Base-by-base conservation (phyloP, 2,113 vertebrate species). In the Stictonetta naevosa region DNA sequence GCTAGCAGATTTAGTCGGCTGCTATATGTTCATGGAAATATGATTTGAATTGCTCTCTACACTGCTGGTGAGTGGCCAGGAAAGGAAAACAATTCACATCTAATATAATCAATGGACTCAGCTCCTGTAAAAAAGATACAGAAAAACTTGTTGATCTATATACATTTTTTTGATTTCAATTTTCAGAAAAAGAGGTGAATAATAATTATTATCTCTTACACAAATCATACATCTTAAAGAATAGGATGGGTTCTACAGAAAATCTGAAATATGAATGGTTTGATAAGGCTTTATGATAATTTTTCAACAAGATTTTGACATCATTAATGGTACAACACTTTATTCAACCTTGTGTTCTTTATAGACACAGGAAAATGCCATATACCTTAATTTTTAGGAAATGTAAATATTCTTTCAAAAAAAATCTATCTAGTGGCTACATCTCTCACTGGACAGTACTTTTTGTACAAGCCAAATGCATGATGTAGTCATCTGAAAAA, bases 31-130 rank as follows among this genome's bases (percentile, higher is more conserved):
- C n/a, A 33, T 59, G 73, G 53, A 94, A 76, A 76, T 59, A 46
- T 62, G 68, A 86, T 90, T 91, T 87, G 82, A 85, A 85, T 88
- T 80, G 48, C 74, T 94, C 28, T 80, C 44, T n/a, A 50, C 10
- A 2, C 33, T 46, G 59, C 34, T n/a, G 84, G 71, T 95, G 44
- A 83, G 55, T 40, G 36, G 22, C 53, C 72, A 89, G 76, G 44
- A 95, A 89, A 89, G 64, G 40, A 95, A 89, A 95, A 68, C 14
- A 77, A 34, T 67, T 48, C 48, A 13, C 17, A 13, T 74, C 88
- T 87, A 83, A 69, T 74, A 16, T 69, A 81, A 88, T 76, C 60
- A 83, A 29, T 73, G 58, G 20, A 58, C 74, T 91, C 29, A 4
- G 38, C 62, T 92, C 42, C 52, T 50, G 23, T 75, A 68, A 56